Conservation (phyloP, 2,797 vertebrate species). For the Phrynocephalus guinanensis region DNA sequence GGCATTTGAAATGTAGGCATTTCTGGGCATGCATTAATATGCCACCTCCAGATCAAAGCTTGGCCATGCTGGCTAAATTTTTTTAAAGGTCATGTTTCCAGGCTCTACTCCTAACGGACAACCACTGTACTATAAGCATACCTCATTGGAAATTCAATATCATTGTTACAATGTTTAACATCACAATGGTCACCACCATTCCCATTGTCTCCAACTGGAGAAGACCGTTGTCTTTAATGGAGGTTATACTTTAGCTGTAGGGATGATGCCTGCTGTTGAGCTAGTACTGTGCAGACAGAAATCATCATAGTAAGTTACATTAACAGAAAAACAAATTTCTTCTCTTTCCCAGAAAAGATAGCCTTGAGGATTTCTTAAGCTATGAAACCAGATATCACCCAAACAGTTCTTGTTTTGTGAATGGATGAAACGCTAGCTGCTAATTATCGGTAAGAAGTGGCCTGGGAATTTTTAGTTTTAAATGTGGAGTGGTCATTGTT, state of each 20-base stretch:
- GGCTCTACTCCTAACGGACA: background rate
- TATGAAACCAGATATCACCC: slow-evolving; percentile 74
- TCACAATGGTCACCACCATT: no score
- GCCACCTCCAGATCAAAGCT: background rate
- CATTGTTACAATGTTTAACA: no score
- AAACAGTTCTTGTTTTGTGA: slow-evolving; percentile 63
- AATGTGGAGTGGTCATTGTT: slow-evolving; percentile 62
- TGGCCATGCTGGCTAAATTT: background rate
- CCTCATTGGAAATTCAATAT: background rate
- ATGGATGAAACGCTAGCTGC: slow-evolving; percentile 68
- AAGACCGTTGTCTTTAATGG: slow-evolving; percentile 67
- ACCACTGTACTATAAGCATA: slow-evolving; percentile 42
- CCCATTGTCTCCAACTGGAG: slow-evolving; percentile 32
- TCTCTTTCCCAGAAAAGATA: slow-evolving; percentile 70
- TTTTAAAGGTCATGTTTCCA: background rate
- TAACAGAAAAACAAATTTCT: slow-evolving; percentile 45
- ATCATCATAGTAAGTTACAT: slow-evolving; percentile 57
- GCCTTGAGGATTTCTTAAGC: slow-evolving; percentile 66
- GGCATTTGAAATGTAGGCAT: background rate
- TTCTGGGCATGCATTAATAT: background rate
- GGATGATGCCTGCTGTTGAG: slow-evolving; percentile 63
- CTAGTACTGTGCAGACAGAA: slow-evolving; percentile 62
- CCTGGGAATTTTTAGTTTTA: slow-evolving; percentile 57
- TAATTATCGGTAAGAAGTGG: slow-evolving; percentile 75
- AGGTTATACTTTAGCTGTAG: slow-evolving; percentile 46